Percentiles rank a stretch among this genome's conserved stretches.
These are phyloP conservation scores for Diorhabda sublineata DNA, from an alignment of 1,140 invertebrate genomes.

Conservation along the genomic window DNA sequence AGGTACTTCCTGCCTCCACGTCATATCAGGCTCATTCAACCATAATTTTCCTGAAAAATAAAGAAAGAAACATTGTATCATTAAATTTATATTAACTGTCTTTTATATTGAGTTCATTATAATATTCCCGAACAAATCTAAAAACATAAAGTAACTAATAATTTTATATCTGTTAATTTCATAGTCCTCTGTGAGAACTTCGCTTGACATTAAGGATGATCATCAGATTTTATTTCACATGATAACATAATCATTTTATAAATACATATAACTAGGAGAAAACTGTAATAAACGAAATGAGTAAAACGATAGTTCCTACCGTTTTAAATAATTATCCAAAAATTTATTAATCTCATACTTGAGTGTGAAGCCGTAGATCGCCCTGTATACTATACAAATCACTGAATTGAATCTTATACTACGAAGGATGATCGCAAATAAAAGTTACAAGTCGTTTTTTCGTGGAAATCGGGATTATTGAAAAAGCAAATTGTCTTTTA, in stretches of 20 bases:
- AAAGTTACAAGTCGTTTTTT: too few species aligned
- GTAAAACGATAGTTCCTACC: slow-evolving; percentile 8
- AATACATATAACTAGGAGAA: slow-evolving; percentile 4
- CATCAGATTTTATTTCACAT: slow-evolving; percentile 4
- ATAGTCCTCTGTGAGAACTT: slow-evolving; percentile 4
- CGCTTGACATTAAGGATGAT: neutral
- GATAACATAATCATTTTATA: slow-evolving; percentile 12
- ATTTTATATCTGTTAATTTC: too few species aligned
- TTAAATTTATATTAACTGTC: too few species aligned
- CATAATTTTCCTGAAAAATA: slow-evolving; percentile 48
- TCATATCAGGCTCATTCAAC: slow-evolving; percentile 46
- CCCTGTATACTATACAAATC: too few species aligned
- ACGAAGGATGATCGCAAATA: too few species aligned
- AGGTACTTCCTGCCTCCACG: slow-evolving; percentile 45
- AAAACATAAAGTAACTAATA: too few species aligned
- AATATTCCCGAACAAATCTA: too few species aligned
- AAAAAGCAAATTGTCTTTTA: too few species aligned
- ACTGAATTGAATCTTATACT: too few species aligned
- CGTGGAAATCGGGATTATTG: too few species aligned
- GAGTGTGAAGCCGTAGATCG: too few species aligned
- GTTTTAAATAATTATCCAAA: slow-evolving; percentile 8
- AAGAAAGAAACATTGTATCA: slow-evolving; percentile 10
- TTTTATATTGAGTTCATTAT: too few species aligned
- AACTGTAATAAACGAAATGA: neutral
- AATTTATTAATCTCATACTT: neutral